Evolutionary conservation across 2,888 invertebrate species (phyloP).

Genomic region (Dryococelus australis): DNA sequence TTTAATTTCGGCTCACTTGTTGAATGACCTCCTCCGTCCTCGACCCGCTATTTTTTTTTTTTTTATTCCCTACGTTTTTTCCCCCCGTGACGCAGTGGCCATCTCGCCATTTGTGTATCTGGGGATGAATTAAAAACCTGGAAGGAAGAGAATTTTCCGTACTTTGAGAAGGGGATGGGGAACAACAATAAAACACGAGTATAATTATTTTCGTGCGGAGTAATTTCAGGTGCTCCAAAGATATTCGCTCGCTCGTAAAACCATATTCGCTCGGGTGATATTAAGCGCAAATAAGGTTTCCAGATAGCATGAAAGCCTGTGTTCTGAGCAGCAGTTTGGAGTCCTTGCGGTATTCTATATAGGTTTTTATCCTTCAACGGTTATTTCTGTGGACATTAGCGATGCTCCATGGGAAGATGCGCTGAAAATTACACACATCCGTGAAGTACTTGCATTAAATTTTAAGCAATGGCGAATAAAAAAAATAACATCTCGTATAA

Average conservation of each 20-base stretch:
- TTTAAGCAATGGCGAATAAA: too few species aligned
- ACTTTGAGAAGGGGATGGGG: neutral
- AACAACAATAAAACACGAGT: constrained; percentile 4
- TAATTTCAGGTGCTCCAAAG: neutral
- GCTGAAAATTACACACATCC: too few species aligned
- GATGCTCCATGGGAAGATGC: too few species aligned
- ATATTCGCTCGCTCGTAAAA: neutral
- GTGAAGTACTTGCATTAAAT: too few species aligned
- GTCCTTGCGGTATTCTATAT: too few species aligned
- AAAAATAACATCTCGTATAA: too few species aligned
- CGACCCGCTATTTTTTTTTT: neutral
- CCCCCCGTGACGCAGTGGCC: neutral
- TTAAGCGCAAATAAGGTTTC: too few species aligned
- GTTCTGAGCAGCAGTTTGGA: too few species aligned
- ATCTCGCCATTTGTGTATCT: neutral
- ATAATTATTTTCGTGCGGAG: neutral
- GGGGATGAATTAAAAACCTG: neutral
- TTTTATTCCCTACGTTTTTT: neutral
- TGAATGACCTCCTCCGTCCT: neutral
- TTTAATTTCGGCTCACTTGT: neutral
- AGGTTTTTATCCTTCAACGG: too few species aligned
- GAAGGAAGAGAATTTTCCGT: neutral
- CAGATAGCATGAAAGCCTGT: too few species aligned
- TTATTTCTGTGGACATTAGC: too few species aligned
- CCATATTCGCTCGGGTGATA: neutral